Conservation (phyloP, 2,888 invertebrate species). For the Andrena chrysosceles region DNA sequence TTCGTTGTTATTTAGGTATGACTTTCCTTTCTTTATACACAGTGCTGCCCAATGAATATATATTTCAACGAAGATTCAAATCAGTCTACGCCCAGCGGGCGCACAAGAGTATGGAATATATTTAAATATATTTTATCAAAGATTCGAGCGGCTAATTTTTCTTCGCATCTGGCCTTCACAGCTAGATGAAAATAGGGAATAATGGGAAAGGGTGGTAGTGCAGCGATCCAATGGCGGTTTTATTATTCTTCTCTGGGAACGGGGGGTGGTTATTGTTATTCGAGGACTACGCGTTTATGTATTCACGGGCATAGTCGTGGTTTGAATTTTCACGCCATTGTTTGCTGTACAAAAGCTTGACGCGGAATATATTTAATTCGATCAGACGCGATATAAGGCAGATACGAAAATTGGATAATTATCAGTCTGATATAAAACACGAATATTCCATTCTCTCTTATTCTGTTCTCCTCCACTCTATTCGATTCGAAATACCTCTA, state of each 20-base stretch:
- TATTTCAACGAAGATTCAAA: too few relatives aligned
- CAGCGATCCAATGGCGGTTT: not conserved
- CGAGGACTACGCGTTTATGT: not conserved
- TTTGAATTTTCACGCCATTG: not conserved
- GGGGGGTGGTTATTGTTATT: conserved; percentile 9
- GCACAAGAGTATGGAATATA: too few relatives aligned
- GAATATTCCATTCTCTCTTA: not conserved
- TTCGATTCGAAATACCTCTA: not conserved
- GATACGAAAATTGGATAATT: not conserved
- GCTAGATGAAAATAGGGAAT: not conserved
- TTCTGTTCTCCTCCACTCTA: not conserved
- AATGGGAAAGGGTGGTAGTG: not conserved
- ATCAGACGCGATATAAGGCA: not conserved
- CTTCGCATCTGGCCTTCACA: not conserved
- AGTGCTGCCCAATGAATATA: too few relatives aligned
- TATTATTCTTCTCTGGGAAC: not conserved
- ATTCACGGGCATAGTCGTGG: not conserved
- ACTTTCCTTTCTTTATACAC: not conserved
- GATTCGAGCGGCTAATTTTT: not conserved
- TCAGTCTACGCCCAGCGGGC: too few relatives aligned
- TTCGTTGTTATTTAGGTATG: not conserved
- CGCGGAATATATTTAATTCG: not conserved
- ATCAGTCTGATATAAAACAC: not conserved
- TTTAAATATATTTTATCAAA: too few relatives aligned
- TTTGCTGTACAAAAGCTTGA: not conserved